A percentile compares a stretch with the other conserved stretches of the same genome.
These are phyloP conservation scores for Copsychus sechellarum DNA, from an alignment of 2,113 vertebrate species.

Conservation along the genomic window DNA sequence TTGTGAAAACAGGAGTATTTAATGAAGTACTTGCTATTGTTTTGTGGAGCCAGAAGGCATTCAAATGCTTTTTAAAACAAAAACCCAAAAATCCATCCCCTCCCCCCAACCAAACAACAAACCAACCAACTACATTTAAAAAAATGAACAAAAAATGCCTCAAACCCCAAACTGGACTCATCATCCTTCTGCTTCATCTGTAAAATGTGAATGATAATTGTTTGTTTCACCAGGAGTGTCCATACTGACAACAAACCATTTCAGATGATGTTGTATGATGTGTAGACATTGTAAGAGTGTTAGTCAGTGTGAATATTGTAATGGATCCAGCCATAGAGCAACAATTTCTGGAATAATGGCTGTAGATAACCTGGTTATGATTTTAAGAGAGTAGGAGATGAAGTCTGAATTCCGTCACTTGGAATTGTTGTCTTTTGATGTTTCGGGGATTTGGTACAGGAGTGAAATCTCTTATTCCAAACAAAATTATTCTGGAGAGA, in stretches of 20 bases:
- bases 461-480: background rate
- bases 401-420: background rate
- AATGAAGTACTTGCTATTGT: background rate
- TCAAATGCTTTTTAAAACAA: background rate
- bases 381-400: background rate
- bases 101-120: background rate
- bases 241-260: background rate
- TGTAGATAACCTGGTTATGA: fast-evolving
- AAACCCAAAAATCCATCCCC: background rate
- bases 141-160: background rate
- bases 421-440: background rate
- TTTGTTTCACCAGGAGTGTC: background rate
- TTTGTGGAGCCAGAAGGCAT: background rate
- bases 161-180: background rate
- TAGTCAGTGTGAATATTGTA: background rate
- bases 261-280: background rate
- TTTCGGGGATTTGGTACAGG: background rate
- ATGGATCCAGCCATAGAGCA: background rate
- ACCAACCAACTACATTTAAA: background rate
- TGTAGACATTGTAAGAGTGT: background rate
- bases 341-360: background rate
- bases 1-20: background rate
- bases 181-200: background rate
- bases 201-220: background rate
- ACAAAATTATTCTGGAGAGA: background rate